Conservation (phyloP, 2,888 invertebrate species). For the Boloria selene region DNA sequence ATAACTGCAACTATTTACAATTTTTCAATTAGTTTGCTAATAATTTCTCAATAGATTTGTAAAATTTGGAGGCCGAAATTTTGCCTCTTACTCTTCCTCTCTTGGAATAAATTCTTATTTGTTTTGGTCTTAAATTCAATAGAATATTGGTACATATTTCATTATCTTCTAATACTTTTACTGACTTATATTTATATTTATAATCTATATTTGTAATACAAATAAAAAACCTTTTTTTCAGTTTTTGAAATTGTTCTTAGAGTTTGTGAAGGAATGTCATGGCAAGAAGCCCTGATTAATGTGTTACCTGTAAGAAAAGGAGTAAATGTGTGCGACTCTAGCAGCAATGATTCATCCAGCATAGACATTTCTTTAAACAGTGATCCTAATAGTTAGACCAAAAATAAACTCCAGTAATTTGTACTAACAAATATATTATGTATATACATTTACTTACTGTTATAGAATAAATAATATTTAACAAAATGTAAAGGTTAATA, state of each 20-base stretch:
- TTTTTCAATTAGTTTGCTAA: background rate
- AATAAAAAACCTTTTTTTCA: conserved; percentile 63
- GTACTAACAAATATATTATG: background rate
- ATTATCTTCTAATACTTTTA: background rate
- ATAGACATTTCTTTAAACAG: conserved; percentile 55
- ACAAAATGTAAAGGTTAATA: too few species aligned
- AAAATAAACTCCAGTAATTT: background rate
- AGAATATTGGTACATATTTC: too few species aligned
- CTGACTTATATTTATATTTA: background rate
- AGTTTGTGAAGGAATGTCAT: conserved; percentile 88
- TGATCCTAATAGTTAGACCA: conserved; percentile 38
- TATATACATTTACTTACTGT: background rate
- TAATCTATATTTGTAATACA: background rate
- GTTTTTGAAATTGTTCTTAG: conserved; percentile 92
- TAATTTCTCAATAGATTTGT: too few species aligned
- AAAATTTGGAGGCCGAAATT: too few species aligned
- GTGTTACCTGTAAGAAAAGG: conserved; percentile 91
- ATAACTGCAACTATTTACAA: background rate
- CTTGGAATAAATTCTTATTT: too few species aligned
- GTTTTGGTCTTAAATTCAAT: too few species aligned
- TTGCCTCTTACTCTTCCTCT: too few species aligned
- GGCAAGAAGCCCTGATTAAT: conserved; percentile 90
- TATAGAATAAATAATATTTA: too few species aligned
- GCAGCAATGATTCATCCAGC: conserved; percentile 54
- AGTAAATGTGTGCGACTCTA: conserved; percentile 73